These are phyloP conservation scores for Drosophila sucinea DNA, from an alignment of 1,140 invertebrate genomes.

Conservation along the genomic window DNA sequence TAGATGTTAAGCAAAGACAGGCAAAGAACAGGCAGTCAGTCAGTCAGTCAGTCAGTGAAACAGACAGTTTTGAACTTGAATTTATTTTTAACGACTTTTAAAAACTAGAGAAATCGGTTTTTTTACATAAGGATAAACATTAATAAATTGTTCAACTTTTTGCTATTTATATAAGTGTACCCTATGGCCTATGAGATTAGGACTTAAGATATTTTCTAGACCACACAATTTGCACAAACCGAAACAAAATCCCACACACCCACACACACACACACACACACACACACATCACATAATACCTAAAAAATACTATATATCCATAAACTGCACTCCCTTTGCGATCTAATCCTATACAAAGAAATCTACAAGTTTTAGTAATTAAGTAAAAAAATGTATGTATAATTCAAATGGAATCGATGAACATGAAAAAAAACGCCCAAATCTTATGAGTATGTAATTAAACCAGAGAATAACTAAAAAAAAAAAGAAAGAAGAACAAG, in stretches of 20 bases:
- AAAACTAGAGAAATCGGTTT: constrained; percentile 34
- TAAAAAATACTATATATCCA: constrained; percentile 45
- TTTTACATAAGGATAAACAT: constrained; percentile 65
- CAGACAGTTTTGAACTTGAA: constrained; percentile 71
- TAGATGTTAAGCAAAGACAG: constrained; percentile 61
- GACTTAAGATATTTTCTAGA: constrained; percentile 58
- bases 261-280: constrained; percentile 22
- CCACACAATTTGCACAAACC: constrained; percentile 42
- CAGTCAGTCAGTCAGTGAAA: constrained; percentile 31
- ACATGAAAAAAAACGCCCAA: constrained; percentile 82
- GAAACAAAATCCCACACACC: constrained; percentile 14
- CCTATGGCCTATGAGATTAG: constrained; percentile 74
- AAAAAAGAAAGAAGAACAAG: constrained; percentile 27
- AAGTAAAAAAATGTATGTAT: constrained; percentile 63
- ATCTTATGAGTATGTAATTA: constrained; percentile 82
- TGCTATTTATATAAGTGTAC: constrained; percentile 61
- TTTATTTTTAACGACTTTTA: constrained; percentile 76
- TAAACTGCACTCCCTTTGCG: constrained; percentile 63
- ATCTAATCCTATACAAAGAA: constrained; percentile 40
- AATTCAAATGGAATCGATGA: constrained; percentile 69
- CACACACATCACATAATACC: constrained; percentile 46
- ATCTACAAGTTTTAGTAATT: constrained; percentile 41
- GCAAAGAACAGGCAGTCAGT: constrained; percentile 28
- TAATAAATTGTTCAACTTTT: constrained; percentile 56
- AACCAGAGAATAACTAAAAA: constrained; percentile 2